phyloP scores from a whole-genome alignment of 2,888 invertebrate species.

The Exephanes ischioxanthus region DNA sequence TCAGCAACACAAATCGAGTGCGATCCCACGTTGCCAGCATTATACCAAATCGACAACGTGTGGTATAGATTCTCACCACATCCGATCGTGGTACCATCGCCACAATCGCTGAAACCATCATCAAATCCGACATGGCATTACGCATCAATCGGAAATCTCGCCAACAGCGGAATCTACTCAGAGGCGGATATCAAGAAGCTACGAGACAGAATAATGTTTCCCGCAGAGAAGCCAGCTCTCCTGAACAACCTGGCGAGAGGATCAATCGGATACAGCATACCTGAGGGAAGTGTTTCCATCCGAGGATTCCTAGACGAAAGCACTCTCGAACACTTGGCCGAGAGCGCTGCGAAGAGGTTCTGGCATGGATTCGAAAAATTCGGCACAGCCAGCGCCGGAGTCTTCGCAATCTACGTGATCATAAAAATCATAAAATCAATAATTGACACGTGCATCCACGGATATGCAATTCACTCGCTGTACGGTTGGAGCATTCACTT shows the following conservation, averaged over 20 bases:
- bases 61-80: too few relatives aligned
- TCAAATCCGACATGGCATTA: conserved; percentile 57
- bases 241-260: conserved; percentile 44
- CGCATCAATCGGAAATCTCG: conserved; percentile 12
- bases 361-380: too few relatives aligned
- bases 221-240: conserved; percentile 12
- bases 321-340: too few relatives aligned
- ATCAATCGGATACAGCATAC: too few relatives aligned
- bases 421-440: conserved; percentile 27
- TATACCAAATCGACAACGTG: too few relatives aligned
- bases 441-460: conserved; percentile 36
- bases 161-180: conserved; percentile 58
- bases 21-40: too few relatives aligned
- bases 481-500: conserved; percentile 57
- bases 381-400: neutral
- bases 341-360: too few relatives aligned
- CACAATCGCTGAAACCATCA: conserved; percentile 47
- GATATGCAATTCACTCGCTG: conserved; percentile 3
- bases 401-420: neutral
- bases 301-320: neutral
- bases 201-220: too few relatives aligned
- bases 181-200: conserved; percentile 41
- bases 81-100: neutral
- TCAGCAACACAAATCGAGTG: too few relatives aligned
- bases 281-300: too few relatives aligned